Base-by-base conservation (phyloP, 2,888 invertebrate genomes). In the Anoplius nigerrimus region DNA sequence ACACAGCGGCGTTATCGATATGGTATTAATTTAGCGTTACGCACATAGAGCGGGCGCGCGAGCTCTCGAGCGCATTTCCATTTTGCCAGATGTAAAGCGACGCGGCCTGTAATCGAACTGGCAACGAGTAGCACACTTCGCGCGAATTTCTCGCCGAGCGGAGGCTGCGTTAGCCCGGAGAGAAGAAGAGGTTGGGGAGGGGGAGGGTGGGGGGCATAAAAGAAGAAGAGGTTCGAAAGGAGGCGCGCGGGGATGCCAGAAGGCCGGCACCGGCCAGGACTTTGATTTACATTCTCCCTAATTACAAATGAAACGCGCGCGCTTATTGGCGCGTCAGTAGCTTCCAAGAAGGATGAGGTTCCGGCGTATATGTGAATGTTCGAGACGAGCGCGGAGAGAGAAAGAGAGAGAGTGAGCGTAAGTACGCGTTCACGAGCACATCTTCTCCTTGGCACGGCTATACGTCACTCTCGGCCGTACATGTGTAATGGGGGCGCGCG, bases 251-350 rank as follows among this genome's bases (percentile, higher is more conserved):
- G 20, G 24, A 48, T 48, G 48, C 48, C 24, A 59, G 61, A 48
- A 57, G 62, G 59, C 51, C 61, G 61, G 59, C 34, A 53, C 48
- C 69, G 48, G 71, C 53, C 69, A 54, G 63, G 64, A 86, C 85
- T 84, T 85, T 87, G 86, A 87, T 86, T 86, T 86, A 87, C 86
- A 84, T 85, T 84, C 84, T 82, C 80, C 79, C 85, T 87, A 86
- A 87, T 87, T 87, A 86, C 86, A 85, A 86, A 86, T 81, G 86
- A 85, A 87, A 85, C 82, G 83, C 79, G 78, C 75, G 74, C 81
- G 81, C 82, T 84, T 85, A 86, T 86, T 86, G 86, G 84, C 78
- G 82, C 82, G 82, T 85, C 86, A 78, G 84, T 85, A 82, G 82
- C 81, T 63, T 59, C 68, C 70, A 83, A 82, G 83, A 84, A 84